Base-by-base conservation (phyloP, 2,888 invertebrate genomes). In the Heliconius sara region DNA sequence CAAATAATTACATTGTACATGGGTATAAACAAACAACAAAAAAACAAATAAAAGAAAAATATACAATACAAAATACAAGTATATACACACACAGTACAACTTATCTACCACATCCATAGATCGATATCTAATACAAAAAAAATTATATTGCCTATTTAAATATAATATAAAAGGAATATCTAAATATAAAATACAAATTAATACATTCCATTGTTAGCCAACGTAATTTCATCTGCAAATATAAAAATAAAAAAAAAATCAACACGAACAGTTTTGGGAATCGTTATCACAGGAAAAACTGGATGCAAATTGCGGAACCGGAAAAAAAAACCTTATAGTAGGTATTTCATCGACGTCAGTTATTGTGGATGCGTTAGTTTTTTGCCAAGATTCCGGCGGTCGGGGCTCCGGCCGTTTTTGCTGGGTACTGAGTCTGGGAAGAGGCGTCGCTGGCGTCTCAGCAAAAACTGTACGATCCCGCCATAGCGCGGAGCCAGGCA, bases 331-430 rank as follows among this genome's bases (percentile, higher is more conserved):
- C 88, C 92, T 93, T 93, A 94, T 39, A 39, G 39, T 39, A 39
- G 39, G 92, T 94, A 93, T 94, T 93, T 93, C 93, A 94, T 94
- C 93, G 93, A 88, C 90, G 92, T 91, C 91, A 89, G 93, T 92
- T 94, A 94, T 95, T 93, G 92, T 92, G 92, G 90, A 89, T 65
- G 89, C 89, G 89, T 89, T 88, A 86, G 83, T 92, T 94, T 88
- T 88, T 89, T 89, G 86, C 79, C 76, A 81, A 86, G 86, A 89
- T 88, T 89, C 88, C 85, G 85, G 84, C 81, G 86, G 82, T 85
- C 85, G 86, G 85, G 84, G 85, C 86, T 83, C 85, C 83, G 82
- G 82, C 75, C 83, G 84, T 89, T 94, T 95, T 95, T 94, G 92
- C 86, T 86, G 67, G 76, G 78, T 82, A 83, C 86, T 87, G 88